phyloP scores from a whole-genome alignment of 2,113 vertebrate genomes.

The Suncus etruscus region DNA sequence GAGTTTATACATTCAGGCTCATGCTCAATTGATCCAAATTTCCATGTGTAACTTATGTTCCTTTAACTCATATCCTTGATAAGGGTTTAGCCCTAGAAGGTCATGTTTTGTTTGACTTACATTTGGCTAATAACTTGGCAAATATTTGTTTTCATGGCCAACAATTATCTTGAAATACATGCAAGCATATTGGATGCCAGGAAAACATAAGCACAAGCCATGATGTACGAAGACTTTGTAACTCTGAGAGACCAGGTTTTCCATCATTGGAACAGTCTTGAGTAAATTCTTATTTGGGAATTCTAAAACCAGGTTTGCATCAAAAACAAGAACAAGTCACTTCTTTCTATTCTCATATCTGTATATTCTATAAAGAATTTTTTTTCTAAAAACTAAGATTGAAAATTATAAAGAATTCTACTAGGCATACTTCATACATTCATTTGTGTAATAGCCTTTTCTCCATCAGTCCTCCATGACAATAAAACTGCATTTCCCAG shows the following conservation, averaged over 20 bases:
- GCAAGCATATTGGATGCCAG: conserved; percentile 37
- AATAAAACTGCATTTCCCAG: not conserved
- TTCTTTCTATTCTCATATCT: not conserved
- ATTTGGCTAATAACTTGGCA: conserved; percentile 68
- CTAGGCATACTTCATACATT: not conserved
- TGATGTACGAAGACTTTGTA: not conserved
- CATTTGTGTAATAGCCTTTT: not conserved
- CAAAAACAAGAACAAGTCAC: not conserved
- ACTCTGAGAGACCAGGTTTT: not conserved
- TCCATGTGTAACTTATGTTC: conserved; percentile 55
- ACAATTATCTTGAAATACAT: conserved; percentile 63
- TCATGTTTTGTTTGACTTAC: conserved; percentile 70
- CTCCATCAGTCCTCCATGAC: not conserved
- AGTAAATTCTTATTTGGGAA: not conserved
- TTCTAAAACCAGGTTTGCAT: not conserved
- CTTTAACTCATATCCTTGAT: conserved; percentile 42
- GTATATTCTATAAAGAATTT: not conserved
- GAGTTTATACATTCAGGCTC: conserved; percentile 52
- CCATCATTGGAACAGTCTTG: not conserved
- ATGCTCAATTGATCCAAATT: conserved; percentile 44
- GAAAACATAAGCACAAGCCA: not conserved
- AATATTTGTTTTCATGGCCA: conserved; percentile 74
- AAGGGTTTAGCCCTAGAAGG: conserved; percentile 61
- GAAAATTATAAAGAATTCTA: not conserved
- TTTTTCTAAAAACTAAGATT: not conserved